Evolutionary conservation across 2,113 vertebrate species (phyloP), one percentile per base, ranked within the genome.

Genomic region (Semicossyphus pulcher): DNA sequence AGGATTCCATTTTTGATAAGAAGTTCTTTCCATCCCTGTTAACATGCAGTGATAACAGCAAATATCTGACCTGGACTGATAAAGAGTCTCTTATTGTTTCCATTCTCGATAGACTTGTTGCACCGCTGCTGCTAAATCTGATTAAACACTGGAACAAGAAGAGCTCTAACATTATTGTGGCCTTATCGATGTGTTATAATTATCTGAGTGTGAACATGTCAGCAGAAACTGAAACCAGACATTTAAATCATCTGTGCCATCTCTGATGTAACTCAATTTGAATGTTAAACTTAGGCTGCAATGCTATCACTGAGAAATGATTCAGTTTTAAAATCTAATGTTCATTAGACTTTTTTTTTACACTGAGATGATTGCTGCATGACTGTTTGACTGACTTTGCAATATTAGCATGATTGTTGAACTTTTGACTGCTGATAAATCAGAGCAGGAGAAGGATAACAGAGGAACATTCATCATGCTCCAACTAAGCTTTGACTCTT

Each of bases 21-120:
- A 36, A 1, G 11, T 52, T 59, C 12, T 57, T 83, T 86, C 80
- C 76, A 49, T 63, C 26, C 2, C 3, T n/a, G 16, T 3, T 11
- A 23, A 61, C 59, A n/a, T 4, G 14, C 53, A 18, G 1, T 51
- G 23, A 42, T 49, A 42, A 5, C 29, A 57, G 61, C 42, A 37
- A 28, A 23, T 21, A 56, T 76, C 15, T 31, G 48, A 44, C 31
- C 54, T 52, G 18, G 37, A 48, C n/a, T 39, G 23, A 11, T 32
- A 7, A 39, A 26, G 23, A 29, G 2, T 36, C 0, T 51, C 44
- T 14, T 10, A 25, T 18, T 58, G 21, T 67, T 83, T 77, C 69
- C 76, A 20, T 44, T 9, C 32, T 28, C 10, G 6, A 14, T 16
- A 8, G n/a, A 26, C 15, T 34, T 29, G 37, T 32, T 49, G 5